phyloP scores from a whole-genome alignment of 1,140 invertebrate species.

The Sycobia sp. region DNA sequence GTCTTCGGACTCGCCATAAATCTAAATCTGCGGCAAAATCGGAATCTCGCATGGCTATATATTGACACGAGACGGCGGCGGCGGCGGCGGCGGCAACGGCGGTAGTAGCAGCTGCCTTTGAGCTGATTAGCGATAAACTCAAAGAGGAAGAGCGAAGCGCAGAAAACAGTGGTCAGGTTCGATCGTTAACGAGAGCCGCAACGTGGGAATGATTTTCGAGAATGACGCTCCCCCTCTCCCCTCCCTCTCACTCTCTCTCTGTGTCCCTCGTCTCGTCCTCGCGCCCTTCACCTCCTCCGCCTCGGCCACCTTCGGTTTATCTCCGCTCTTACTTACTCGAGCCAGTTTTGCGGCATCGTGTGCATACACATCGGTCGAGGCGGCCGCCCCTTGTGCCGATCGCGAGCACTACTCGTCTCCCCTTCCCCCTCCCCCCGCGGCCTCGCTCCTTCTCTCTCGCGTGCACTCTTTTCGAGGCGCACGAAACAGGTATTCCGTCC shows the following conservation, averaged over 20 bases:
- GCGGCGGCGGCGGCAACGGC: not conserved
- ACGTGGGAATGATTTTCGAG: constrained; percentile 54
- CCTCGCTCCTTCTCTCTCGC: not conserved
- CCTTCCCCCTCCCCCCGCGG: constrained; percentile 11
- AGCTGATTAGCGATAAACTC: not conserved
- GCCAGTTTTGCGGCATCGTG: constrained; percentile 14
- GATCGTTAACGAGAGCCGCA: constrained; percentile 34
- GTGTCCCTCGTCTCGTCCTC: not conserved
- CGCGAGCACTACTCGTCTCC: not conserved
- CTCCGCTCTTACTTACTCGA: not conserved
- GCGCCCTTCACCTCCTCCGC: not conserved
- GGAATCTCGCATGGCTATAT: not conserved
- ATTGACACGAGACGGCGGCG: too few relatives aligned
- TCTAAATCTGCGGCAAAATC: constrained; percentile 11
- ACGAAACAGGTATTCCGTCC: constrained; percentile 55
- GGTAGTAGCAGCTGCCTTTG: constrained; percentile 3
- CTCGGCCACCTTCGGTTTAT: not conserved
- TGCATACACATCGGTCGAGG: not conserved
- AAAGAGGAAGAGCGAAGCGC: too few relatives aligned
- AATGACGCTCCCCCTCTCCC: constrained; percentile 5
- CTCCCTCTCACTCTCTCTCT: constrained; percentile 13
- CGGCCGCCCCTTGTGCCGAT: not conserved
- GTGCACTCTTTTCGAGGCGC: constrained; percentile 28
- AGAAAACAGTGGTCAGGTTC: constrained; percentile 26
- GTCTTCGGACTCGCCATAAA: not conserved